Evolutionary conservation across 2,888 invertebrate species (phyloP), one percentile per base, ranked within the genome.

Genomic region (Brenthis daphne): DNA sequence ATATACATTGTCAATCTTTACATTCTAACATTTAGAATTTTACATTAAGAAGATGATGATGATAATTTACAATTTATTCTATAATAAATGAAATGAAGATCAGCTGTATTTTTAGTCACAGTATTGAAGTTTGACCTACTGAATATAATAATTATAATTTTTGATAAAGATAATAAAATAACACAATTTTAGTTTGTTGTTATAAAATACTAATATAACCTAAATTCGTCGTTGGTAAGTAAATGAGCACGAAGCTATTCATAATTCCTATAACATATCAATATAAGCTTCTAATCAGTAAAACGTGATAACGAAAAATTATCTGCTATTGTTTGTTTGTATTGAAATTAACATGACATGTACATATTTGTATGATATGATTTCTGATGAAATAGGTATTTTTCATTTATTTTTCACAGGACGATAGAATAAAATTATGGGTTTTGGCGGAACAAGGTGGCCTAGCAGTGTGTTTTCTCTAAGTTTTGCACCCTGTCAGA

Each of bases 401-500:
- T 11, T 43, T 43, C 2, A 8, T 16, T 24, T 33, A 3, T 16
- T 60, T 33, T 24, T 43, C 14, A 4, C 33, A 14, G 5, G 51
- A 61, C 16, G 20, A 3, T 13, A 14, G 11, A 64, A 37, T 68
- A 72, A 58, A 75, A 69, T 61, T 64, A 50, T 63, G 71, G 78
- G 86, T 84, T 79, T 77, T 79, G 90, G 86, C 92, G 88, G 84
- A 74, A 79, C 93, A 93, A 93, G 93, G 92, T 93, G 93, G 93
- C 92, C 93, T 93, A 86, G 93, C 93, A 93, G 93, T 89, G 93
- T 93, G 93, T 93, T 93, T 90, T 92, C 90, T 84, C 76, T 86
- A 88, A 89, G 87, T 86, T 85, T 90, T 90, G 92, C 93, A 93
- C 93, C 93, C 93, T 93, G 92, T 93, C 93, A 93, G 93, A 93